phyloP scores from a whole-genome alignment of 2,888 invertebrate genomes.

The Trypoxylon attenuatum region DNA sequence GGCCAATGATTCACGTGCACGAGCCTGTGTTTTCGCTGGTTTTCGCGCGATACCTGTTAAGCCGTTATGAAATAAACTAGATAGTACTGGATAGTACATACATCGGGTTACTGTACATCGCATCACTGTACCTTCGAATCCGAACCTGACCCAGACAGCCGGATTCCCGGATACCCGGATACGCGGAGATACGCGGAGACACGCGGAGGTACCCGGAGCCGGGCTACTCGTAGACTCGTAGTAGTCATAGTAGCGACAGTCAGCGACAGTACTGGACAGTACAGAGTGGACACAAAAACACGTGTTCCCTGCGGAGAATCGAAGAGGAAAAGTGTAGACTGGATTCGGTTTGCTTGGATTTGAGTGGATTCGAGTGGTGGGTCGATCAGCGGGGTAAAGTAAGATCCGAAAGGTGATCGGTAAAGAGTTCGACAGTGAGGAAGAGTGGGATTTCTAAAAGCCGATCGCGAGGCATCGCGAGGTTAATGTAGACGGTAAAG shows the following conservation, averaged over 20 bases:
- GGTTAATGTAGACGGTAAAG: constrained; percentile 45
- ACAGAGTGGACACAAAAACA: constrained; percentile 55
- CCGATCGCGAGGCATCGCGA: constrained; percentile 5
- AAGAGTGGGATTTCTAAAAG: background rate
- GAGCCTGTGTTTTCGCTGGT: too few species aligned
- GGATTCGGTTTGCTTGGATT: background rate
- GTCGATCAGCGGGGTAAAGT: constrained; percentile 5
- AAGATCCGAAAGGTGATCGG: constrained; percentile 1
- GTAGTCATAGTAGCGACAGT: too few species aligned
- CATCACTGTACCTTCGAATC: too few species aligned
- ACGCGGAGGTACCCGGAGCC: too few species aligned
- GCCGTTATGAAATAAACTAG: constrained; percentile 64
- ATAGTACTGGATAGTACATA: too few species aligned
- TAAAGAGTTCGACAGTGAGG: background rate
- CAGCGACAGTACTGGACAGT: too few species aligned
- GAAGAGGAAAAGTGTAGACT: constrained; percentile 19
- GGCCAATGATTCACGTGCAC: constrained; percentile 43
- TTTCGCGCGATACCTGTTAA: constrained; percentile 65
- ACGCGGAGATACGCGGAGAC: too few species aligned
- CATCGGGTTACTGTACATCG: too few species aligned
- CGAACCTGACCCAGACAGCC: too few species aligned
- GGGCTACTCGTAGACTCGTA: too few species aligned
- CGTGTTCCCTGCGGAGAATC: constrained; percentile 50
- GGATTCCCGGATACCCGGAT: too few species aligned
- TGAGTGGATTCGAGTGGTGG: constrained; percentile 4